Evolutionary conservation across 2,797 vertebrate genomes (phyloP).

Genomic region (Notolepis coatsorum): DNA sequence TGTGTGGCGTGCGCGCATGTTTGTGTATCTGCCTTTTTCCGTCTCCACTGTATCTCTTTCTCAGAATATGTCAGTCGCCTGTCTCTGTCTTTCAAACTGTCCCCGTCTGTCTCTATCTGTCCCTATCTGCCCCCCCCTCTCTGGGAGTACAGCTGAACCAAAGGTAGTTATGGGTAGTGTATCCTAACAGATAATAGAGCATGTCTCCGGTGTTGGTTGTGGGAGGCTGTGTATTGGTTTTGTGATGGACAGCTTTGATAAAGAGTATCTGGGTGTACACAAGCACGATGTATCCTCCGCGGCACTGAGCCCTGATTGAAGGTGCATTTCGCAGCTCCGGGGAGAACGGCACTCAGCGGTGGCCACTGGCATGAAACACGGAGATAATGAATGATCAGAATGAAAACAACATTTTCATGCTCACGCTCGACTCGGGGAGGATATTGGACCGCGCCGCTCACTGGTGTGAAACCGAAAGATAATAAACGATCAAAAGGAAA

Average conservation of each 20-base stretch:
- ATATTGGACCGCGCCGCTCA: constrained; percentile 19
- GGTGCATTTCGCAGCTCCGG: constrained; percentile 36
- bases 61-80: not conserved
- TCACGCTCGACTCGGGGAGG: constrained; percentile 14
- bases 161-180: too few relatives aligned
- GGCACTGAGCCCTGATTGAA: constrained; percentile 39
- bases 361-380: constrained; percentile 29
- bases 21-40: not conserved
- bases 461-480: constrained; percentile 28
- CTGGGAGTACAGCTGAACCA: too few relatives aligned
- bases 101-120: not conserved
- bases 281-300: constrained; percentile 3
- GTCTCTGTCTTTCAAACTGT: not conserved
- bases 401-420: constrained; percentile 14
- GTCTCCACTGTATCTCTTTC: not conserved
- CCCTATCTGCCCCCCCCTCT: not conserved
- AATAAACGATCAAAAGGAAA: constrained; percentile 13
- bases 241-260: not conserved
- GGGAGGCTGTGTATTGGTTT: not conserved
- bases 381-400: constrained; percentile 43
- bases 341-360: constrained; percentile 21
- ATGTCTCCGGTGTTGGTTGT: not conserved
- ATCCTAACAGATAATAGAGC: too few relatives aligned
- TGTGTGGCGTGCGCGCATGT: too few relatives aligned
- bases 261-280: not conserved